Percentiles rank a stretch among this genome's conserved stretches.
These are phyloP conservation scores for Xylota sylvarum DNA, from an alignment of 2,888 invertebrate genomes.

Conservation along the genomic window DNA sequence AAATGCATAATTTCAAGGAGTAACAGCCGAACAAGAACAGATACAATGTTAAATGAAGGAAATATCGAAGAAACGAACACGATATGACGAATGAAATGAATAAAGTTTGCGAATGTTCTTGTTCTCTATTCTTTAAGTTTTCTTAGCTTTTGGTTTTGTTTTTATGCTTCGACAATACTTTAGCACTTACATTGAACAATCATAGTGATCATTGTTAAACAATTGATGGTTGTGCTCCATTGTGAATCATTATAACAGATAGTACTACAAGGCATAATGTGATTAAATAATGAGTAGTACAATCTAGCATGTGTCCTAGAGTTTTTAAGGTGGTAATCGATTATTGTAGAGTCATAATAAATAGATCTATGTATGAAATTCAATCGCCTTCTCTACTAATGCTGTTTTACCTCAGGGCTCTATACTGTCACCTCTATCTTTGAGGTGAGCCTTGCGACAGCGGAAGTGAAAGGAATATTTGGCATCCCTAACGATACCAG, in stretches of 20 bases:
- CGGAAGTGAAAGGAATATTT: too few species aligned
- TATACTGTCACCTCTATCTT: too few species aligned
- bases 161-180: not conserved
- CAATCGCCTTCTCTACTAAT: too few species aligned
- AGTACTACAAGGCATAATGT: too few species aligned
- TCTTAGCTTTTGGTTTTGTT: not conserved
- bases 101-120: constrained; percentile 10
- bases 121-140: not conserved
- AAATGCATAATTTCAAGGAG: constrained; percentile 53
- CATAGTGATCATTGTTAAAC: constrained; percentile 29
- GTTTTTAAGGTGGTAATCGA: too few species aligned
- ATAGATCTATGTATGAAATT: too few species aligned
- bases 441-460: too few species aligned
- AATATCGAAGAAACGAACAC: constrained; percentile 3
- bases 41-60: not conserved
- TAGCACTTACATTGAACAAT: constrained; percentile 20
- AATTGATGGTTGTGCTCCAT: not conserved
- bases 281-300: too few species aligned
- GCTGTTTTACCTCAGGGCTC: too few species aligned
- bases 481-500: too few species aligned
- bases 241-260: not conserved
- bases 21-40: not conserved
- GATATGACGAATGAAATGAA: not conserved
- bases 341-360: too few species aligned
- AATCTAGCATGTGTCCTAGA: too few species aligned